These are phyloP conservation scores for Origma solitaria DNA, from an alignment of 2,113 vertebrate genomes.

Conservation along the genomic window DNA sequence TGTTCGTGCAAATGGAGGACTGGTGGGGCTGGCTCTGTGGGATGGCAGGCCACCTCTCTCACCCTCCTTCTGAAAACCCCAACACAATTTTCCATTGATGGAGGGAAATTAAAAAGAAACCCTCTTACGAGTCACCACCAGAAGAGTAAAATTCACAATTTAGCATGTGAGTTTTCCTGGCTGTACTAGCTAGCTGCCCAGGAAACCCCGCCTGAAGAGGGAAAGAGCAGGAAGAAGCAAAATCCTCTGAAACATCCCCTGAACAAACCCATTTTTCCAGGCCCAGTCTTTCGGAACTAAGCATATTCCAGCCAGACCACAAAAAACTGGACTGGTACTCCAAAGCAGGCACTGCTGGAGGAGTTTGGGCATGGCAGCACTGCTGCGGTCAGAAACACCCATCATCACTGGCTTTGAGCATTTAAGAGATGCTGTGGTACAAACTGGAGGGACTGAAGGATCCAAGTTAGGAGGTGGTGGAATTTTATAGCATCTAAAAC, in stretches of 20 bases:
- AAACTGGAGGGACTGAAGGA: background rate
- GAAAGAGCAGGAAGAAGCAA: background rate
- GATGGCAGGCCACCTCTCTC: background rate
- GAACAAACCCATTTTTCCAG: background rate
- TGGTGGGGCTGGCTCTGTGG: background rate
- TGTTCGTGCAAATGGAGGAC: background rate
- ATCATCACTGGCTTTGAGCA: background rate
- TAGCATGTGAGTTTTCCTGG: background rate
- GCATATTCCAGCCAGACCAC: background rate
- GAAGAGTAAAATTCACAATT: background rate
- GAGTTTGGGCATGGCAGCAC: background rate
- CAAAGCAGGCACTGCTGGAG: rapidly evolving
- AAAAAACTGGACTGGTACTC: background rate
- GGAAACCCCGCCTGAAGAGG: background rate
- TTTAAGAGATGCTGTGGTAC: background rate
- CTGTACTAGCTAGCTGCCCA: background rate
- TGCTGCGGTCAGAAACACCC: rapidly evolving
- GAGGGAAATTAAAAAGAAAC: background rate
- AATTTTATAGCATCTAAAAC: background rate
- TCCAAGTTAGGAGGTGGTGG: background rate
- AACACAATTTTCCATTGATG: background rate
- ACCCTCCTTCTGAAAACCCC: background rate
- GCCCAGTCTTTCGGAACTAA: background rate
- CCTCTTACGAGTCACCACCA: background rate
- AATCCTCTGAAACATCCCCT: background rate